Evolutionary conservation across 2,888 invertebrate genomes (phyloP), one percentile per base, ranked within the genome.

Genomic region (Orthosia gothica): DNA sequence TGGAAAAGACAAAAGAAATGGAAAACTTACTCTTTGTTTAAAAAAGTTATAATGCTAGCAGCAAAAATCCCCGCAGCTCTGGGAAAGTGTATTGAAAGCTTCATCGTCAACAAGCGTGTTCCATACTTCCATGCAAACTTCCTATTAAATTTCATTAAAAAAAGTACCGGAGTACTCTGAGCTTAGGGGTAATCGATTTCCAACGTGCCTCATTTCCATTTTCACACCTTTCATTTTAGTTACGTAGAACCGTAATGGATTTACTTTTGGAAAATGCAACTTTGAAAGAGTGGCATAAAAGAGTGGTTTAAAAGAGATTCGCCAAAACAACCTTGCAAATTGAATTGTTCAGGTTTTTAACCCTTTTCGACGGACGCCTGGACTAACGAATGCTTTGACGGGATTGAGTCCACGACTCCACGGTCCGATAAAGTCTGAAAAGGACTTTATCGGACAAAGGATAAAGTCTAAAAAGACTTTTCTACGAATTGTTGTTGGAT

Each of bases 381-480:
- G 66, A 73, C 79, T 84, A 84, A 82, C 78, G 78, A 83, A 61
- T 45, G 58, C 78, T 78, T 78, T 75, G 68, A 71, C 63, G 61
- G 64, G 59, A 74, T 77, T 74, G 62, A 62, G 64, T 16, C 64
- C 45, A 45, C 50, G 50, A 20, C 47, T 40, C 64, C 26, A 45
- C 45, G 47, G 26, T 52, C 47, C 13, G 63, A 40, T 76, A 54
- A 20, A 66, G 23, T 66, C 49, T 45, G 20, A 67, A 81, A 67
- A 55, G 58, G 13, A 61, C 4, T 63, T 62, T 54, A n/a, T n/a
- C n/a, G n/a, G n/a, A n/a, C n/a, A n/a, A n/a, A n/a, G n/a, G 63
- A 40, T 76, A 54, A 20, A 66, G 23, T 66, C 49, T 45, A n/a
- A 67, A 81, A 67, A n/a, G n/a, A n/a, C n/a, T n/a, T n/a, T n/a